Evolutionary conservation across 1,140 invertebrate genomes (phyloP).

Genomic region (Drosophila arizonae): DNA sequence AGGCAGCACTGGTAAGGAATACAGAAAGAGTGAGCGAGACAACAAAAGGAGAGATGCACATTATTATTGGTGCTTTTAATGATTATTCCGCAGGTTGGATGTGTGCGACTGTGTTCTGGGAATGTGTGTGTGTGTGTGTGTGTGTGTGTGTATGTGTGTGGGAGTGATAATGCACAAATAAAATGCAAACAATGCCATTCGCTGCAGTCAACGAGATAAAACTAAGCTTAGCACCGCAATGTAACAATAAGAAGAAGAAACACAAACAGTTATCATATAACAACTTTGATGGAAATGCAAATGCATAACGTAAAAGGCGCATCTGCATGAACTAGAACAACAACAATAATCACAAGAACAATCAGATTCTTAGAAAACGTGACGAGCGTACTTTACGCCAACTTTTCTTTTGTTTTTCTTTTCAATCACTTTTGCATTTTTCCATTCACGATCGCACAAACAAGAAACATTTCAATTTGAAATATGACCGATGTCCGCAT

Average conservation of each 20-base stretch:
- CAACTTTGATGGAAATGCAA: slow-evolving; percentile 21
- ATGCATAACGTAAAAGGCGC: slow-evolving; percentile 30
- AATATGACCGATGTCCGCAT: too few species aligned
- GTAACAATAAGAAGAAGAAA: slow-evolving; percentile 42
- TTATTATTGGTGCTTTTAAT: slow-evolving; percentile 36
- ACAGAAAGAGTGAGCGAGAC: neutral
- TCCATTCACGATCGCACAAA: slow-evolving; percentile 19
- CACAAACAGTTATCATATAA: slow-evolving; percentile 42
- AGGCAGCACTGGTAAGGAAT: slow-evolving; percentile 34
- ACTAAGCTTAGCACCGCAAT: slow-evolving; percentile 24
- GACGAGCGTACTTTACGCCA: slow-evolving; percentile 4
- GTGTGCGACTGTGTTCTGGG: neutral
- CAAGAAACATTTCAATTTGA: neutral
- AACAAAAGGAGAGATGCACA: slow-evolving; percentile 14
- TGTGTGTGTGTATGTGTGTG: slow-evolving; percentile 16
- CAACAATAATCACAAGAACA: neutral
- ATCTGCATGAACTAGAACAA: neutral
- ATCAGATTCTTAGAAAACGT: slow-evolving; percentile 7
- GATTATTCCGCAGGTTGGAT: slow-evolving; percentile 42
- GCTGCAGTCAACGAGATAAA: slow-evolving; percentile 40
- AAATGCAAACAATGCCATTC: slow-evolving; percentile 33
- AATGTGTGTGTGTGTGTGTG: neutral
- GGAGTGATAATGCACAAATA: slow-evolving; percentile 49
- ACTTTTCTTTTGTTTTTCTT: neutral
- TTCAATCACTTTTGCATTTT: neutral